Evolutionary conservation across 2,888 invertebrate genomes (phyloP).

Genomic region (Trachelus troglodyta): DNA sequence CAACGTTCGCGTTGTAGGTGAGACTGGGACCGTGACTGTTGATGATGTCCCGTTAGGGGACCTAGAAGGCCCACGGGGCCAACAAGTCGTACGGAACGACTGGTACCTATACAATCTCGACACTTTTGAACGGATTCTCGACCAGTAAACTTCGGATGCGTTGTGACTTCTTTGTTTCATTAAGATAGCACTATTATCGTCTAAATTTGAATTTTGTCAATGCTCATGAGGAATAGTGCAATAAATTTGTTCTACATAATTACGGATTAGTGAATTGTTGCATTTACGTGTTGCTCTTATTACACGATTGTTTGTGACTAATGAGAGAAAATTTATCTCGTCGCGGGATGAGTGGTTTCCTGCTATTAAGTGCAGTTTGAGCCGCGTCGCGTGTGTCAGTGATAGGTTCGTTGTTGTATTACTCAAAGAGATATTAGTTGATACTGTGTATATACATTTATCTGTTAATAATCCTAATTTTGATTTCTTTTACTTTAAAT

Average conservation of each 20-base stretch:
- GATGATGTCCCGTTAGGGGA: conserved; percentile 62
- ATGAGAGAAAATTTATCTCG: background rate
- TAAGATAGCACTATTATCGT: background rate
- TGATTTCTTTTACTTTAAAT: background rate
- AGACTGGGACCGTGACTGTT: conserved; percentile 34
- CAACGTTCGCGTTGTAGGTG: conserved; percentile 34
- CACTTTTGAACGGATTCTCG: conserved; percentile 32
- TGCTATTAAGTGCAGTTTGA: background rate
- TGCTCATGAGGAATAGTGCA: background rate
- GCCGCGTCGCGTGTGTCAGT: background rate
- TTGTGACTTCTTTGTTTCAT: background rate
- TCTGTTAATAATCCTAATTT: background rate
- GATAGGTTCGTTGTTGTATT: background rate
- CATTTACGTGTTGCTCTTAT: background rate
- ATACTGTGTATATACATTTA: background rate
- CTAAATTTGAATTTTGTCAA: background rate
- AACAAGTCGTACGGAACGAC: conserved; percentile 6
- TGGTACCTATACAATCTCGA: conserved; percentile 5
- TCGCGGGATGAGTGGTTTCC: background rate
- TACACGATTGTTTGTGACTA: background rate
- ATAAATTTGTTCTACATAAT: background rate
- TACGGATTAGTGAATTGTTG: background rate
- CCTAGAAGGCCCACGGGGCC: conserved; percentile 55
- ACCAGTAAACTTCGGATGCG: background rate
- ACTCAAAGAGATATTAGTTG: background rate